These are phyloP conservation scores for Peromyscus eremicus DNA, from an alignment of 2,797 vertebrate genomes.

Conservation along the genomic window DNA sequence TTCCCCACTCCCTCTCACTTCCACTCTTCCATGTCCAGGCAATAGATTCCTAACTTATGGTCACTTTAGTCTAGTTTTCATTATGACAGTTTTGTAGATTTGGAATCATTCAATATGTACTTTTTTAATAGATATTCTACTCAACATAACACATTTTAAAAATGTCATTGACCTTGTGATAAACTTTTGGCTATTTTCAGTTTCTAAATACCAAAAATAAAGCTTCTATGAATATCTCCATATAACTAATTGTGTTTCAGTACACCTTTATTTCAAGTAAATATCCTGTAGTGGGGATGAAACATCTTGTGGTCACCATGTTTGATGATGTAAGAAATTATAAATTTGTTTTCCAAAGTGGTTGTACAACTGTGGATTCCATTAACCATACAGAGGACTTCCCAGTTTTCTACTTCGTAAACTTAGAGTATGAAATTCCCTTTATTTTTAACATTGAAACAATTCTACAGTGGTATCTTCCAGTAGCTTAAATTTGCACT, in stretches of 20 bases:
- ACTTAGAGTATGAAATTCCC: not conserved
- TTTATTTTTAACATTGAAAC: not conserved
- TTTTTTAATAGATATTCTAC: not conserved
- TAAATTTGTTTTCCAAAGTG: slow-evolving; percentile 8
- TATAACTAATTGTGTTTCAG: not conserved
- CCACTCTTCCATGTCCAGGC: not conserved
- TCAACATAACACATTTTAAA: not conserved
- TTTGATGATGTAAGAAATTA: not conserved
- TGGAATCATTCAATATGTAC: not conserved
- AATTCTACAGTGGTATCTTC: not conserved
- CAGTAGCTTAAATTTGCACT: not conserved
- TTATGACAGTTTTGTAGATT: not conserved
- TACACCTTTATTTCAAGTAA: slow-evolving; percentile 18
- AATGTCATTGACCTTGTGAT: not conserved
- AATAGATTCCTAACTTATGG: not conserved
- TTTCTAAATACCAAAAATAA: not conserved
- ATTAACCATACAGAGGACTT: not conserved
- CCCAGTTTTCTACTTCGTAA: not conserved
- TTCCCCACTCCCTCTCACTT: not conserved
- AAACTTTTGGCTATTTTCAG: not conserved
- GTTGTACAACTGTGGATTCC: not conserved
- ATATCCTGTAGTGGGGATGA: not conserved
- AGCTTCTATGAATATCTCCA: not conserved
- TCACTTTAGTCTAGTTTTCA: not conserved
- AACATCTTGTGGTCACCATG: not conserved